Percentiles rank a stretch among this genome's conserved stretches.
Conservation (phyloP, 2,113 vertebrate genomes). For the Microtus montanus region DNA sequence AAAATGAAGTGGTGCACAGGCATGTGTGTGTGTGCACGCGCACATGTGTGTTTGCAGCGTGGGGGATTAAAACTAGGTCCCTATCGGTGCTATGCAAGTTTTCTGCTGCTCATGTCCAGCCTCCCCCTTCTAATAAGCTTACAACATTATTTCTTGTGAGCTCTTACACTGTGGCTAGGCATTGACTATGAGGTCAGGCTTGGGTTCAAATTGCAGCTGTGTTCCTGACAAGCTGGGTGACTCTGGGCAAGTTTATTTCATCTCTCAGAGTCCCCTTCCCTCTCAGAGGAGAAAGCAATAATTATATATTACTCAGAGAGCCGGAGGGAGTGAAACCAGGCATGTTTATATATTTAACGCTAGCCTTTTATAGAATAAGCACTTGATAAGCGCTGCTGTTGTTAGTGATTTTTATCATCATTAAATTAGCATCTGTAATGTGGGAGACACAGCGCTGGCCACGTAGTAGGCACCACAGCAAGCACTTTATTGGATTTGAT, state of each 20-base stretch:
- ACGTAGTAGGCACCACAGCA: not conserved
- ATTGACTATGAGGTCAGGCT: not conserved
- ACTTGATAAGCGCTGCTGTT: not conserved
- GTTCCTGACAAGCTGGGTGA: constrained; percentile 23
- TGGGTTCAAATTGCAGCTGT: constrained; percentile 39
- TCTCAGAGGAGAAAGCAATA: constrained; percentile 8
- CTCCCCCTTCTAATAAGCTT: not conserved
- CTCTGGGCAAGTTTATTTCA: constrained; percentile 22
- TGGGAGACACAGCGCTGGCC: not conserved
- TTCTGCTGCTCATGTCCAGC: not conserved
- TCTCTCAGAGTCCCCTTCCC: not conserved
- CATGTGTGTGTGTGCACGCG: fast-evolving
- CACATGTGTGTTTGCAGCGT: not conserved
- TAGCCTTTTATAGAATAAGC: not conserved
- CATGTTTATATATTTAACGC: not conserved
- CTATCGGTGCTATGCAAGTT: not conserved
- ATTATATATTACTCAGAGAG: not conserved
- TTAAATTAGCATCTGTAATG: not conserved
- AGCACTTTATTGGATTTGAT: constrained; percentile 7
- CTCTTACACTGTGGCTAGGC: not conserved
- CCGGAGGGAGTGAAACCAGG: not conserved
- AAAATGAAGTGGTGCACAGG: not conserved
- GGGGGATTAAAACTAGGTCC: not conserved
- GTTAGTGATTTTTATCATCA: not conserved
- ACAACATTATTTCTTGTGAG: not conserved